Conservation (phyloP, 2,113 vertebrate genomes). For the Rafetus swinhoei region DNA sequence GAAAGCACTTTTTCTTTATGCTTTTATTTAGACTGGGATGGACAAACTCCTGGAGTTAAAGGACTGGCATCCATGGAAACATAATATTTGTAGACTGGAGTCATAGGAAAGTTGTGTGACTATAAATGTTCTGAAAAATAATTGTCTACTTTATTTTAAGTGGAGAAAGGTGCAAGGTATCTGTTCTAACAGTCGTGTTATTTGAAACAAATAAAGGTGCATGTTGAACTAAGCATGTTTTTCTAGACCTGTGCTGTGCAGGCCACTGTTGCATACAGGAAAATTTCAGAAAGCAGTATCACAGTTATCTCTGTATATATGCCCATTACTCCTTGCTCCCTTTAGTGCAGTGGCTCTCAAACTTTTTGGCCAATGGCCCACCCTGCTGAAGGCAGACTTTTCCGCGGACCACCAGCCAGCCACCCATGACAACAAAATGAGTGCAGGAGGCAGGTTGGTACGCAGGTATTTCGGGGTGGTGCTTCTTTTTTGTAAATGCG, state of each 20-base stretch:
- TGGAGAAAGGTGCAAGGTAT: background rate
- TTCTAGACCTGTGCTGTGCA: background rate
- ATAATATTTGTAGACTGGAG: conserved; percentile 55
- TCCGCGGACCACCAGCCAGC: no score
- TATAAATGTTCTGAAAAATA: background rate
- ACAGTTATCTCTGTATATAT: background rate
- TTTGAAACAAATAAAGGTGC: background rate
- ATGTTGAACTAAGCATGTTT: background rate
- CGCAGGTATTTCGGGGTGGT: no score
- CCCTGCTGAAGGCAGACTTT: no score
- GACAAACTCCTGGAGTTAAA: background rate
- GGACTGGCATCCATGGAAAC: conserved; percentile 47
- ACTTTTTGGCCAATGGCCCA: no score
- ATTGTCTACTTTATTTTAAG: background rate
- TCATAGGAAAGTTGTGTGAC: background rate
- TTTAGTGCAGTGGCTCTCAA: background rate
- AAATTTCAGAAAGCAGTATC: background rate
- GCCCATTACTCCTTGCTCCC: background rate
- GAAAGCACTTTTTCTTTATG: rapidly evolving
- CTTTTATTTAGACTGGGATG: background rate
- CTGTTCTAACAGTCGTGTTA: background rate
- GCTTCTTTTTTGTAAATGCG: no score
- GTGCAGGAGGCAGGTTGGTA: no score
- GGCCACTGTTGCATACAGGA: background rate
- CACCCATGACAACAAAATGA: no score